Percentiles rank a stretch among this genome's conserved stretches.
Evolutionary conservation across 2,113 vertebrate genomes (phyloP).

Genomic region (Dasyprocta punctata): DNA sequence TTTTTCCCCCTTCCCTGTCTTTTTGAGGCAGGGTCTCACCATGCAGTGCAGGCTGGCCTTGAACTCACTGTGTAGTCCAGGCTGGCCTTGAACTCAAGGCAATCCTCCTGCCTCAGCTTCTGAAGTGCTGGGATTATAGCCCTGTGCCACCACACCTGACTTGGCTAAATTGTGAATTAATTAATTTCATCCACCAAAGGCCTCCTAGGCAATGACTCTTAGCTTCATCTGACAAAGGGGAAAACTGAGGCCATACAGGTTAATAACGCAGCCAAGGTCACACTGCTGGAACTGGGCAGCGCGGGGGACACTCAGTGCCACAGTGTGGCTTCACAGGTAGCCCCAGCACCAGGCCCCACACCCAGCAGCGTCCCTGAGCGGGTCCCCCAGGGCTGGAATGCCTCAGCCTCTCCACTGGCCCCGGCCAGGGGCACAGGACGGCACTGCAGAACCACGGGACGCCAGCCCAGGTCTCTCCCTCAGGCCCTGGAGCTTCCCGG

Average conservation of each 20-base stretch:
- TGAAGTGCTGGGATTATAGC: not conserved
- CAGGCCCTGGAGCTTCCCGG: too few relatives aligned
- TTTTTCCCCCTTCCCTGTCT: not conserved
- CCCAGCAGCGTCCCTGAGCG: rapidly evolving
- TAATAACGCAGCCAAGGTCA: not conserved
- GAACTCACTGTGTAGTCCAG: not conserved
- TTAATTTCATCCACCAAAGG: too few relatives aligned
- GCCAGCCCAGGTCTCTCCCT: too few relatives aligned
- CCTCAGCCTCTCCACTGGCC: not conserved
- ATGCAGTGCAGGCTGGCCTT: not conserved
- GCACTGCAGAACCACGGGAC: not conserved
- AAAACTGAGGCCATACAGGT: not conserved
- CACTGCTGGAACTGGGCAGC: not conserved
- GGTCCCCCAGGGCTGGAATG: not conserved
- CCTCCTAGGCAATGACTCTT: too few relatives aligned
- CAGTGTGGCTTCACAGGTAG: rapidly evolving
- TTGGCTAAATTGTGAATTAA: not conserved
- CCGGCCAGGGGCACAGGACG: not conserved
- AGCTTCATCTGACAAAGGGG: not conserved
- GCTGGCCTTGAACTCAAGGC: not conserved
- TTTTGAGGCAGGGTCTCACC: not conserved
- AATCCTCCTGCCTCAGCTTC: not conserved
- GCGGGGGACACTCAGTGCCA: not conserved
- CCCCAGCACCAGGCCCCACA: rapidly evolving
- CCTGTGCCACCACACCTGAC: not conserved